Evolutionary conservation across 2,888 invertebrate genomes (phyloP), one percentile per base, ranked within the genome.

Genomic region (Lasiommata megera): DNA sequence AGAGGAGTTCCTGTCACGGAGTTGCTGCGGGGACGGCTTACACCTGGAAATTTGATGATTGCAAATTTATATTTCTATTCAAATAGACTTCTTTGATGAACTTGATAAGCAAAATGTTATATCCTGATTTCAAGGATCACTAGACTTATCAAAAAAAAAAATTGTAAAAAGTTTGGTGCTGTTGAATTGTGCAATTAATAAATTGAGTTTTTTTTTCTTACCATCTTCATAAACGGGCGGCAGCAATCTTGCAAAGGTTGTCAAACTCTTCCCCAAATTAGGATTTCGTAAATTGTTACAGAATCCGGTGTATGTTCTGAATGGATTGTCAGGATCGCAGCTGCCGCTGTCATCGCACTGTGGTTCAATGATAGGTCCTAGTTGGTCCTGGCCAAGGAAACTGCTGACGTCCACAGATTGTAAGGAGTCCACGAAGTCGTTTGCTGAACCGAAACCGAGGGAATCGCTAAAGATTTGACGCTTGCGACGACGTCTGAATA

Each of bases 201-300:
- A n/a, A n/a, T n/a, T n/a, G n/a, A n/a, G n/a, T n/a, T n/a, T n/a
- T n/a, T 23, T 23, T 31, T 9, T 31, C 85, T 88, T 73, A 94
- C 95, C 97, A 77, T 98, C 97, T 82, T 97, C 96, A 79, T 98
- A 98, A 56, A 94, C 94, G 1, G 97, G 95, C 0, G 97, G 96
- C 60, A 98, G 76, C 59, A 98, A 85, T 66, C 98, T 93, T 0
- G 96, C 95, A 74, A 98, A 97, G 0, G 96, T 95, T 0, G 96
- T 96, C 71, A 97, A 88, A 69, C 96, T 95, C 76, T 96, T 96
- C 14, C 97, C 98, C 72, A 95, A 93, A 57, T 92, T 93, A 0
- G 97, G 96, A 73, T 96, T 95, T 31, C 95, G 92, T 50, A 97
- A 80, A 76, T 98, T 98, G 73, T 98, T 98, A 75, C 98, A 98